Conservation (phyloP, 2,888 invertebrate genomes). For the Hirtodrosophila cameraria region DNA sequence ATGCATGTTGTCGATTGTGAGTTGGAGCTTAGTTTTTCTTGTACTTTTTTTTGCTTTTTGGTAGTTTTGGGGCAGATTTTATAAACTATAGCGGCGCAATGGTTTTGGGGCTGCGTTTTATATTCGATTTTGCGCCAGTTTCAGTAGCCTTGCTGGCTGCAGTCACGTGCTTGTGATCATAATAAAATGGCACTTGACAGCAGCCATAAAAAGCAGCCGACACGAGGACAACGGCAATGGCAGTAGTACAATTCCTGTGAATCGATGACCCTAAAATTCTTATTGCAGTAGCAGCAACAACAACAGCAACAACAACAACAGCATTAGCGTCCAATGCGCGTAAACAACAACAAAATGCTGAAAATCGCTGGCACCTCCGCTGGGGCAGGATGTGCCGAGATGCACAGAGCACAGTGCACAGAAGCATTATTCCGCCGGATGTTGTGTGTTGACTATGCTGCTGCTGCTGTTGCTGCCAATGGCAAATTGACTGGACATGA, state of each 20-base stretch:
- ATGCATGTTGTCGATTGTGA: conserved; percentile 31
- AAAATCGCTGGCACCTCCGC: conserved; percentile 55
- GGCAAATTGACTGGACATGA: conserved; percentile 58
- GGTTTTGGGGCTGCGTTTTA: conserved; percentile 7
- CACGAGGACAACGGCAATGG: conserved; percentile 5
- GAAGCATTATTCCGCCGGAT: conserved; percentile 74
- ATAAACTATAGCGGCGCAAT: conserved; percentile 19
- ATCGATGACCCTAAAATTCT: conserved; percentile 63
- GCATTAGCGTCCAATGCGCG: conserved; percentile 67
- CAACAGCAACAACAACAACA: conserved; percentile 19
- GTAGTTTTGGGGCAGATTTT: conserved; percentile 8
- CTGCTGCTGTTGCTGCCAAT: conserved; percentile 24
- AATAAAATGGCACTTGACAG: conserved; percentile 61
- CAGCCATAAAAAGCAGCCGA: conserved; percentile 57
- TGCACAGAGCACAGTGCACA: conserved; percentile 28
- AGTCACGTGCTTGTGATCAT: conserved; percentile 66
- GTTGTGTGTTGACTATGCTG: conserved; percentile 28
- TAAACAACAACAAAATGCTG: conserved; percentile 65
- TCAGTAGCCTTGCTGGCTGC: conserved; percentile 45
- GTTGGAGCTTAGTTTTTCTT: conserved; percentile 8
- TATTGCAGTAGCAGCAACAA: conserved; percentile 20
- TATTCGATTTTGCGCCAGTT: conserved; percentile 26
- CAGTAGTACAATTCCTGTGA: conserved; percentile 34
- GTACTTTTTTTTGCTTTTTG: conserved; percentile 1
- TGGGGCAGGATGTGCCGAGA: conserved; percentile 51